Percentiles rank a stretch among this genome's conserved stretches.
Evolutionary conservation across 2,113 vertebrate species (phyloP).

Genomic region (Tachysurus fulvidraco): DNA sequence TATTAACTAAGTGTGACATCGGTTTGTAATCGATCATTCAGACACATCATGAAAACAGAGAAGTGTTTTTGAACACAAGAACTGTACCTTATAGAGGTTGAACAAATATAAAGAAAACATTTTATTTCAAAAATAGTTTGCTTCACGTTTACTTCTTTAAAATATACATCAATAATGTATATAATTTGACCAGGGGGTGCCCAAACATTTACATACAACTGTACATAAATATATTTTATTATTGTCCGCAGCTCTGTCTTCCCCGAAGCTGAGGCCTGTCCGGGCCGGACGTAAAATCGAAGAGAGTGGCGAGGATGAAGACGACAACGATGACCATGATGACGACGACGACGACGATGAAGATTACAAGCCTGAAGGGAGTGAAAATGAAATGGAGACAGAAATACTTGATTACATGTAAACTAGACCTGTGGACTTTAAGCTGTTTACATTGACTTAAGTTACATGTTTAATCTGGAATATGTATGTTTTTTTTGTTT

Average conservation of each 20-base stretch:
- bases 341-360: constrained; percentile 85
- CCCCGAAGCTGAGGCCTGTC: constrained; percentile 61
- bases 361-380: constrained; percentile 88
- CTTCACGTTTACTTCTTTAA: background rate
- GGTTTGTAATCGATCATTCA: too few species aligned
- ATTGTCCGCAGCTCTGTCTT: constrained; percentile 72
- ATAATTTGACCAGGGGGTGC: background rate
- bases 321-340: constrained; percentile 71
- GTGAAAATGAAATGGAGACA: constrained; percentile 98
- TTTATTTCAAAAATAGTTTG: background rate
- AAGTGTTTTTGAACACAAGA: background rate
- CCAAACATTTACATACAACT: background rate
- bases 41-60: background rate
- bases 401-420: constrained; percentile 93
- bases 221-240: background rate
- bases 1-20: too few species aligned
- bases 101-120: background rate
- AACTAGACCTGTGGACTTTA: constrained; percentile 27
- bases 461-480: background rate
- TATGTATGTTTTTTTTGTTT: too few species aligned
- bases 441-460: background rate
- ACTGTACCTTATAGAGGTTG: background rate
- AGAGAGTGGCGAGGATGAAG: constrained; percentile 50
- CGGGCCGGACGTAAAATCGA: constrained; percentile 30
- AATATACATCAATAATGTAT: background rate